Base-by-base conservation (phyloP, 2,797 vertebrate species). In the Pogonophryne albipinna region DNA sequence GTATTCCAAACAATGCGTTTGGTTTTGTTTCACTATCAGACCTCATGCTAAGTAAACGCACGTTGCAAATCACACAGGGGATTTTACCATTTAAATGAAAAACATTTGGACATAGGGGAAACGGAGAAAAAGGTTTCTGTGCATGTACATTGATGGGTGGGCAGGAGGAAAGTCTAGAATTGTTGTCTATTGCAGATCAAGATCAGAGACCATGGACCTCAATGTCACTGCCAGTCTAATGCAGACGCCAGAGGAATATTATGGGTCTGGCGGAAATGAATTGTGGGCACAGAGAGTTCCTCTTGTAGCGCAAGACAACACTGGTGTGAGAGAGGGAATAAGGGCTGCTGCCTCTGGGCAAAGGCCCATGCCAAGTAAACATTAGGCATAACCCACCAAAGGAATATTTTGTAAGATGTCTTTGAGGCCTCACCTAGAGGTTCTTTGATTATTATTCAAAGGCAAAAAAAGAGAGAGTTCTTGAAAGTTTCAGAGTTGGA, bases 181-280 rank as follows among this genome's bases (percentile, higher is more conserved):
- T 94, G 65, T 92, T 90, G 85, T 80, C 79, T 83, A 90, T 91
- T 93, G 78, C 92, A 82, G 78, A 77, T 68, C 67, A 38, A 49
- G 66, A 71, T 85, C 67, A 57, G 79, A 86, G 84, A 83, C 84
- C 87, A 58, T 86, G 83, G 77, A 73, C 88, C 87, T 86, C 81
- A 89, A 45, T 89, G 90, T 87, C 90, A 87, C 67, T 87, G 90
- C 91, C 91, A 94, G 90, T 92, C 85, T 88, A 67, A 76, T 59
- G 72, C 84, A 88, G 86, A 84, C 65, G 90, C 92, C 92, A 92
- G 88, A 86, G 84, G 71, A 91, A 91, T 94, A 92, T 93, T 93
- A 87, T 88, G 87, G 82, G 90, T 93, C 82, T 80, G 89, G 87
- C 84, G 91, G 93, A 94, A 94, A 94, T 94, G 84, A 94, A 94